A percentile compares a stretch with the other conserved stretches of the same genome.
Evolutionary conservation across 2,888 invertebrate species (phyloP).

Genomic region (Thymelicus acteon): DNA sequence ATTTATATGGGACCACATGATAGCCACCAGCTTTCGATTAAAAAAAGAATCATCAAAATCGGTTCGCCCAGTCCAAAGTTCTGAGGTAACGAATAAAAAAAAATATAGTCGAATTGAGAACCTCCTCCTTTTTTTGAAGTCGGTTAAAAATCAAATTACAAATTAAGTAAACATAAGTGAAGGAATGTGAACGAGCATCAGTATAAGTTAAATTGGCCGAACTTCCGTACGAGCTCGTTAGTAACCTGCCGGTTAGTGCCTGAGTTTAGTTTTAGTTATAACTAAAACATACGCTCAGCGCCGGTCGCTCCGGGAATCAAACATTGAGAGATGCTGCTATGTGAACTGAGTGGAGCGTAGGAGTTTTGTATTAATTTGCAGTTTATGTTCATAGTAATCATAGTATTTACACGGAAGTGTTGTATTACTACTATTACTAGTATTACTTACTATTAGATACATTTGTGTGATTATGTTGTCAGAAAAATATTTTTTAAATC

Average conservation of each 20-base stretch:
- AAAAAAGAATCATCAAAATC: no score
- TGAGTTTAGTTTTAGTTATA: neutral
- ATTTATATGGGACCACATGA: no score
- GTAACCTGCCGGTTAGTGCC: constrained; percentile 2
- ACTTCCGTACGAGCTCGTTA: neutral
- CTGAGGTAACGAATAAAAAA: no score
- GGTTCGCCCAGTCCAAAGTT: no score
- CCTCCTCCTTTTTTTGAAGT: no score
- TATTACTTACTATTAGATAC: no score
- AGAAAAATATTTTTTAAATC: no score
- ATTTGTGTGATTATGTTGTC: no score
- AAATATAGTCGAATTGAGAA: no score
- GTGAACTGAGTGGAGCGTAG: no score
- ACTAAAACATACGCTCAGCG: neutral
- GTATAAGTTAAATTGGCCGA: neutral
- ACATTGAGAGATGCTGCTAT: neutral
- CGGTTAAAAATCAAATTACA: neutral
- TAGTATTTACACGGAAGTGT: neutral
- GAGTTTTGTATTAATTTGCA: neutral
- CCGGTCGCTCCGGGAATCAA: neutral
- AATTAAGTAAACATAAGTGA: neutral
- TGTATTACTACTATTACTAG: no score
- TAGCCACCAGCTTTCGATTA: no score
- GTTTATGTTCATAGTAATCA: neutral
- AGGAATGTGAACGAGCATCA: neutral